Conservation (phyloP, 2,888 invertebrate genomes). For the Drosophila ustulata region DNA sequence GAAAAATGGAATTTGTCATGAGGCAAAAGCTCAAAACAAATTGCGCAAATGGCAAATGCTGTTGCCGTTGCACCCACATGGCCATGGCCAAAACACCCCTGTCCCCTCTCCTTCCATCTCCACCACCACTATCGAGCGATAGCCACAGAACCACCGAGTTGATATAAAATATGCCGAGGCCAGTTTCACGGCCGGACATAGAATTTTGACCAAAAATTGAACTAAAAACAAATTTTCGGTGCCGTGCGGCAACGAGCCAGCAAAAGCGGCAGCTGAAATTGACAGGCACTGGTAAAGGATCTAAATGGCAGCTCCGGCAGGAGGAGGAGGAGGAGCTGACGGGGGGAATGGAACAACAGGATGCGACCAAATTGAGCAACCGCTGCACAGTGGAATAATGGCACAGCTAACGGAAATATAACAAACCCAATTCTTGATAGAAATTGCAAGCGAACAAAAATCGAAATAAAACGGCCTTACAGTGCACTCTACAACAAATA, state of each 20-base stretch:
- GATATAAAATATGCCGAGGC: slow-evolving; percentile 68
- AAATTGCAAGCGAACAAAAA: too few species aligned
- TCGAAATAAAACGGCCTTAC: too few species aligned
- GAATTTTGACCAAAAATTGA: slow-evolving; percentile 61
- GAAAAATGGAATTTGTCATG: slow-evolving; percentile 57
- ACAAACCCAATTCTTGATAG: not conserved
- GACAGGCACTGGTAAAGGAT: slow-evolving; percentile 55
- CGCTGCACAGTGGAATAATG: slow-evolving; percentile 36
- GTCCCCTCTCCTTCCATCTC: not conserved
- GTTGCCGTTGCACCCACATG: slow-evolving; percentile 10
- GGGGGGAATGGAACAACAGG: slow-evolving; percentile 23
- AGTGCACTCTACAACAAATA: too few species aligned
- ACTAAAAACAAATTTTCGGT: slow-evolving; percentile 71
- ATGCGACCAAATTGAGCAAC: slow-evolving; percentile 39
- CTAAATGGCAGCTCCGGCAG: not conserved
- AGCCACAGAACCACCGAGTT: slow-evolving; percentile 36
- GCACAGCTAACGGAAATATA: not conserved
- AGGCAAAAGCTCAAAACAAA: slow-evolving; percentile 59
- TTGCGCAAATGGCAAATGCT: slow-evolving; percentile 66
- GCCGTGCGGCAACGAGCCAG: slow-evolving; percentile 41
- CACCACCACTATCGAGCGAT: not conserved
- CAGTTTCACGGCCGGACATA: slow-evolving; percentile 49
- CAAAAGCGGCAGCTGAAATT: slow-evolving; percentile 71
- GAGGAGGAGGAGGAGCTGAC: not conserved
- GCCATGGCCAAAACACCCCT: not conserved